A percentile compares a stretch with the other conserved stretches of the same genome.
Evolutionary conservation across 2,113 vertebrate species (phyloP).

Genomic region (Egretta garzetta): DNA sequence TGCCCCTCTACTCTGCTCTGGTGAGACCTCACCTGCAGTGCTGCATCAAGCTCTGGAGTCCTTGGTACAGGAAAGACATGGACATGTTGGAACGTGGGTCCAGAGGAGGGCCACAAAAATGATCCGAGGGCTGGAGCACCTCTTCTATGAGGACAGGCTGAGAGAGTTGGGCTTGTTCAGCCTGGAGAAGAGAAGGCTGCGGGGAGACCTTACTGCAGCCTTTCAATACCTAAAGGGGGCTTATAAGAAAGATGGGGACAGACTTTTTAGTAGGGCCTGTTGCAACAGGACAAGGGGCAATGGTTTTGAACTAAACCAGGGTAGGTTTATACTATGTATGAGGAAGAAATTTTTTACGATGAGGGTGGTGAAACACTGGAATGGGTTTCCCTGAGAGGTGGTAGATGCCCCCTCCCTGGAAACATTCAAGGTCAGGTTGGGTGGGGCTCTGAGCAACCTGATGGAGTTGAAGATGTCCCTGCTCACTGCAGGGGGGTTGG

Average conservation of each 20-base stretch:
- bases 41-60: neutral
- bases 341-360: neutral
- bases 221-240: neutral
- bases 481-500: neutral
- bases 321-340: neutral
- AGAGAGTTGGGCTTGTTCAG: neutral
- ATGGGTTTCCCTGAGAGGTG: neutral
- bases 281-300: accelerated
- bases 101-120: neutral
- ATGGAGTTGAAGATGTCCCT: neutral
- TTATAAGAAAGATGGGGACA: neutral
- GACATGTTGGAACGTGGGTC: no score
- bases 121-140: neutral
- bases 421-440: neutral
- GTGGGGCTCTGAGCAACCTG: neutral
- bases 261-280: neutral
- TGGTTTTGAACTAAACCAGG: neutral
- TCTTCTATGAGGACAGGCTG: neutral
- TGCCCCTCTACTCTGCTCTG: neutral
- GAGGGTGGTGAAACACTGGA: neutral
- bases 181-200: neutral
- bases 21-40: neutral
- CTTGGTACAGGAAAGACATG: no score
- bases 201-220: neutral
- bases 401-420: neutral